These are phyloP conservation scores for Oxyscelio sp. DNA, from an alignment of 2,888 invertebrate genomes.

Conservation along the genomic window DNA sequence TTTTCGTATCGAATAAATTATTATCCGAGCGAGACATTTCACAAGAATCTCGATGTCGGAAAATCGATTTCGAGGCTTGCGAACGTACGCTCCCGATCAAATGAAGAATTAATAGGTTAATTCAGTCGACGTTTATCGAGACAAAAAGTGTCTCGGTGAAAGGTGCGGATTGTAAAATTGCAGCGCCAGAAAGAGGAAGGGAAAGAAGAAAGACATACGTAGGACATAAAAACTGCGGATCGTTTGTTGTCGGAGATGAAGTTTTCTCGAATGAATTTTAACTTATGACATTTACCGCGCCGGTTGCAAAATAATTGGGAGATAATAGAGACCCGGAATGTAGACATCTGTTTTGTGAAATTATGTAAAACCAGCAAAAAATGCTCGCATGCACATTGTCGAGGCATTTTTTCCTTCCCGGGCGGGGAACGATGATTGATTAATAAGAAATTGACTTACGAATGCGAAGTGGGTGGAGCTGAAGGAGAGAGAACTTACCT, in stretches of 20 bases:
- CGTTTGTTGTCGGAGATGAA: conserved; percentile 28
- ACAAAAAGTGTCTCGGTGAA: conserved; percentile 70
- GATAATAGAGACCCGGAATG: conserved; percentile 42
- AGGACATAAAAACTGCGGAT: background rate
- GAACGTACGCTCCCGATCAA: conserved; percentile 56
- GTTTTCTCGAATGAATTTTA: conserved; percentile 42
- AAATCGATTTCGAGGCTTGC: conserved; percentile 75
- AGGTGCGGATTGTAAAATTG: conserved; percentile 63
- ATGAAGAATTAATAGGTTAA: conserved; percentile 68
- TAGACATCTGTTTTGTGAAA: conserved; percentile 55
- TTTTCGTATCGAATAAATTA: conserved; percentile 74
- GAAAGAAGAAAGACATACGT: conserved; percentile 14
- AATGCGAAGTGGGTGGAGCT: conserved; percentile 1
- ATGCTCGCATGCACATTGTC: conserved; percentile 16
- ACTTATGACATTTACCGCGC: conserved; percentile 44
- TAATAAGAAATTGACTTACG: conserved; percentile 26
- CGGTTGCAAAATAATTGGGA: conserved; percentile 49
- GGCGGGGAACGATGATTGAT: conserved; percentile 35
- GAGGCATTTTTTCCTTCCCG: conserved; percentile 16
- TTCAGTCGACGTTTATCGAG: conserved; percentile 42
- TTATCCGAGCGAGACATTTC: conserved; percentile 67
- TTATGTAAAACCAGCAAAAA: conserved; percentile 61
- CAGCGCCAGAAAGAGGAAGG: conserved; percentile 5
- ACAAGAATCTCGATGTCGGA: conserved; percentile 73
- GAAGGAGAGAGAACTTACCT: conserved; percentile 18